Percentiles rank a stretch among this genome's conserved stretches.
These are phyloP conservation scores for Cryptus viduatorius DNA, from an alignment of 2,888 invertebrate species.

Conservation along the genomic window DNA sequence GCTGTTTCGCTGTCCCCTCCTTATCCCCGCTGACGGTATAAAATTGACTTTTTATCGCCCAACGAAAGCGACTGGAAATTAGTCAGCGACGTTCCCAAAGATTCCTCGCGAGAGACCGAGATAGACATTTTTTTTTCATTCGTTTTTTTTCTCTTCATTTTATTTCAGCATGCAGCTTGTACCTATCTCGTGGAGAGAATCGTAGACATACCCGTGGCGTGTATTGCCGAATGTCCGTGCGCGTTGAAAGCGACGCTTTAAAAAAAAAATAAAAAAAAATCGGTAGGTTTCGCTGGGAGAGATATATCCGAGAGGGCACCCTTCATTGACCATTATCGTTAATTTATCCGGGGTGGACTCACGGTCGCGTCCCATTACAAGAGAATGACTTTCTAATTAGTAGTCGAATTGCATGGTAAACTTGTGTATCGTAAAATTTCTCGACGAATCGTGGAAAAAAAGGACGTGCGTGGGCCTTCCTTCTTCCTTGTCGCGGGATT, in stretches of 20 bases:
- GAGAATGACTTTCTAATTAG: conserved; percentile 62
- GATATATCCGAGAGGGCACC: conserved; percentile 45
- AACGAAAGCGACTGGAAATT: conserved; percentile 77
- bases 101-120: conserved; percentile 61
- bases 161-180: background rate
- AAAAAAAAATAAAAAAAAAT: conserved; percentile 8
- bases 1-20: conserved; percentile 33
- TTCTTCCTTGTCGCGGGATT: conserved; percentile 14
- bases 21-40: conserved; percentile 69
- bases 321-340: conserved; percentile 64
- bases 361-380: conserved; percentile 31
- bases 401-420: conserved; percentile 63
- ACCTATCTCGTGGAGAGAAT: conserved; percentile 4
- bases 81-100: conserved; percentile 77
- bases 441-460: background rate
- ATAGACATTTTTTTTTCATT: conserved; percentile 12
- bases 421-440: conserved; percentile 61
- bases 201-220: background rate
- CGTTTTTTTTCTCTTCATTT: background rate
- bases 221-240: conserved; percentile 10
- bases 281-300: conserved; percentile 44
- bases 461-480: background rate
- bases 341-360: conserved; percentile 34
- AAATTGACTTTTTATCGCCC: conserved; percentile 79
- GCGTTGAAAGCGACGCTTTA: conserved; percentile 21